phyloP scores from a whole-genome alignment of 2,797 vertebrate species.

The Tinamus major region DNA sequence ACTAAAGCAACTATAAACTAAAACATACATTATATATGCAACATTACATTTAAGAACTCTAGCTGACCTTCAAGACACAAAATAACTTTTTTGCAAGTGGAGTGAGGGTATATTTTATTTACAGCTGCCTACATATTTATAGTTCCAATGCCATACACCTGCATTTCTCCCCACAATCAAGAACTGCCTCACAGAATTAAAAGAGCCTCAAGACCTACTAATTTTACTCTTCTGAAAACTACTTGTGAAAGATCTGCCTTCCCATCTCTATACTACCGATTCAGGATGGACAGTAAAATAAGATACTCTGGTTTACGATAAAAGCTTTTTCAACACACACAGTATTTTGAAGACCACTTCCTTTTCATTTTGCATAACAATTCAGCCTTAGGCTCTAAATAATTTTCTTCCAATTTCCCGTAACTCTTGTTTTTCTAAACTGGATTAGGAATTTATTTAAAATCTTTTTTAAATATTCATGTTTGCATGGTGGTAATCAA shows the following conservation, averaged over 20 bases:
- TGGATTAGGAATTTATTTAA: not conserved
- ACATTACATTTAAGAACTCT: not conserved
- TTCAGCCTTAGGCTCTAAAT: not conserved
- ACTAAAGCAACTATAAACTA: not conserved
- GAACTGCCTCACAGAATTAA: not conserved
- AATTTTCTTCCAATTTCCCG: not conserved
- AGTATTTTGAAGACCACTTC: not conserved
- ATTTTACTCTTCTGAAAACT: not conserved
- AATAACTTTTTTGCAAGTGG: not conserved
- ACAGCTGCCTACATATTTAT: not conserved
- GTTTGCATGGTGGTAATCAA: not conserved
- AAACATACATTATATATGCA: not conserved
- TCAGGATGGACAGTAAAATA: not conserved
- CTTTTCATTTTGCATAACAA: not conserved
- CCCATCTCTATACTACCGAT: not conserved
- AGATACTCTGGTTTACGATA: not conserved
- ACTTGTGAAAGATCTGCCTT: not conserved
- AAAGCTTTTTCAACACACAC: not conserved
- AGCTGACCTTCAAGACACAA: not conserved
- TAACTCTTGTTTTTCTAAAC: accelerated
- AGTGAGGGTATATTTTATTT: not conserved
- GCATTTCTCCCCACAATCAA: not conserved
- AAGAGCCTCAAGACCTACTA: not conserved
- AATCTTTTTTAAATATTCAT: not conserved
- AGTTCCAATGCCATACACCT: not conserved